Evolutionary conservation across 2,113 vertebrate species (phyloP).

Genomic region (Arothron firmamentum): DNA sequence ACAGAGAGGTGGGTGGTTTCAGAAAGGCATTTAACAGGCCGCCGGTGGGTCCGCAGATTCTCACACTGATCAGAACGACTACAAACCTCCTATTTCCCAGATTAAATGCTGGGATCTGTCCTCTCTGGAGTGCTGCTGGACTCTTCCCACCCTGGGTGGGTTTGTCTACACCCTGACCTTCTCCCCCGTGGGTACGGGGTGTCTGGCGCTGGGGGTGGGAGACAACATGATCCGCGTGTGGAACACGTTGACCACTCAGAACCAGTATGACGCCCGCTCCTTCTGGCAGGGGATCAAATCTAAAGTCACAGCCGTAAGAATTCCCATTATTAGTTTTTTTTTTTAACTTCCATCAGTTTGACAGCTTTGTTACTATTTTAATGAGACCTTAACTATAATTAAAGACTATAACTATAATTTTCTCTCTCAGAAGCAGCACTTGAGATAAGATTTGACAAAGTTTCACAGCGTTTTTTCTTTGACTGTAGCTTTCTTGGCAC

Average conservation of each 20-base stretch:
- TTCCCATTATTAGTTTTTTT: background rate
- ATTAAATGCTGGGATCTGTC: constrained; percentile 93
- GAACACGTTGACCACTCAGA: constrained; percentile 86
- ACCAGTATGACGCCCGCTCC: constrained; percentile 82
- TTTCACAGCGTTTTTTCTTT: background rate
- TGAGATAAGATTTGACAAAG: background rate
- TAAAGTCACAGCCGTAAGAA: constrained; percentile 91
- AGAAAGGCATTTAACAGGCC: no score
- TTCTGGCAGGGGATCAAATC: constrained; percentile 97
- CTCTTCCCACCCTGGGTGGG: constrained; percentile 88
- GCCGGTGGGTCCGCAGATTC: background rate
- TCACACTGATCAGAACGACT: background rate
- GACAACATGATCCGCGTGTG: constrained; percentile 94
- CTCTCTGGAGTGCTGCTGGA: constrained; percentile 88
- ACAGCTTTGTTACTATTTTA: no score
- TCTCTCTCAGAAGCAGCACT: background rate
- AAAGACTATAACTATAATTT: background rate
- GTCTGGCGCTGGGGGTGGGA: constrained; percentile 87
- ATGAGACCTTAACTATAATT: no score
- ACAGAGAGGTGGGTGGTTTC: constrained; percentile 80
- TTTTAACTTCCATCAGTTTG: background rate
- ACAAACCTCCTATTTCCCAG: constrained; percentile 57
- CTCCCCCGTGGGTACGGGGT: constrained; percentile 85
- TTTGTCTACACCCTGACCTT: constrained; percentile 88
- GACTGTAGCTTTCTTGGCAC: constrained; percentile 88